These are phyloP conservation scores for Nasonia giraulti DNA, from an alignment of 1,140 invertebrate species.

Conservation along the genomic window DNA sequence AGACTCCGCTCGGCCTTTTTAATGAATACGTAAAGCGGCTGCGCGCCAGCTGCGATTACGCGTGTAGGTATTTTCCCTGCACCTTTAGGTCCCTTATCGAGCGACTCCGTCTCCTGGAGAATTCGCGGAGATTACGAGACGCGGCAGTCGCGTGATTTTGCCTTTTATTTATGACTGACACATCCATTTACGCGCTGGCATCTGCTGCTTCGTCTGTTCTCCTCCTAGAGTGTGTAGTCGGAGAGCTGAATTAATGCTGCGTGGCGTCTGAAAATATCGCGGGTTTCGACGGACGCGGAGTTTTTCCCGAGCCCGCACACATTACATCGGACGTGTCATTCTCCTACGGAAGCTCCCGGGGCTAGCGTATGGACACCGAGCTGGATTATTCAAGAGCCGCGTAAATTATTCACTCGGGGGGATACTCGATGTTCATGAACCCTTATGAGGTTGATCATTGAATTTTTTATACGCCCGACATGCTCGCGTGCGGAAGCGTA, in stretches of 20 bases:
- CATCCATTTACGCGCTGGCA: conserved; percentile 32
- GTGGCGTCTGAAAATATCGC: no score
- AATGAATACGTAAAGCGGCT: conserved; percentile 50
- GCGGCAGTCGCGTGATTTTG: conserved; percentile 20
- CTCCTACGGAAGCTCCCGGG: not conserved
- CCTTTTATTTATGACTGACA: conserved; percentile 51
- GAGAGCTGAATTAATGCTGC: not conserved
- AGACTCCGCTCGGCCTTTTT: conserved; percentile 23
- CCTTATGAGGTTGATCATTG: conserved; percentile 43
- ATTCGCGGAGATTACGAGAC: conserved; percentile 39
- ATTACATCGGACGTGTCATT: not conserved
- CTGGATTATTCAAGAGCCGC: not conserved
- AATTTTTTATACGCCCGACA: conserved; percentile 43
- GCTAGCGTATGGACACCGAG: not conserved
- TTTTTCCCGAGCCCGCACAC: not conserved
- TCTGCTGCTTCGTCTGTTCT: not conserved
- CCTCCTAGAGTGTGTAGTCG: not conserved
- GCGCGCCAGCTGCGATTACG: conserved; percentile 31
- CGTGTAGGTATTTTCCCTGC: not conserved
- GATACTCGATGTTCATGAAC: conserved; percentile 1
- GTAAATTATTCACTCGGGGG: conserved; percentile 9
- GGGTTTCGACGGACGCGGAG: no score
- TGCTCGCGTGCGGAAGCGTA: not conserved
- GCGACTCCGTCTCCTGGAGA: conserved; percentile 11
- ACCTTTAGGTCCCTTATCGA: not conserved